Percentiles rank a stretch among this genome's conserved stretches.
Conservation (phyloP, 2,888 invertebrate genomes). For the Brachyopa scutellaris region DNA sequence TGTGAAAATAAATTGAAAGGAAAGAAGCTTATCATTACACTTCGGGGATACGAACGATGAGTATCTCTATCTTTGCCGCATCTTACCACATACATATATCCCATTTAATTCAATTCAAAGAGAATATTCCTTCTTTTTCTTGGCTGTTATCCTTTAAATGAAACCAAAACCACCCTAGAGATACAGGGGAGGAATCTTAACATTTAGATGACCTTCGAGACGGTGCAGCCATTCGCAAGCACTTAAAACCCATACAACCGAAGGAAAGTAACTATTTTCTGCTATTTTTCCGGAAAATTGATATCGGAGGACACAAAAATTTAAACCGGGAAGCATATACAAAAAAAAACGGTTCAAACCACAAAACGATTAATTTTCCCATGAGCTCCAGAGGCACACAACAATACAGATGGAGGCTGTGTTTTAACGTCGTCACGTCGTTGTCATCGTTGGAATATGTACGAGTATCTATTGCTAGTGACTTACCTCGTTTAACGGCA, state of each 20-base stretch:
- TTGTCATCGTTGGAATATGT: slow-evolving; percentile 6
- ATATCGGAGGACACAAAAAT: slow-evolving; percentile 38
- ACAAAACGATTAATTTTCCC: slow-evolving; percentile 71
- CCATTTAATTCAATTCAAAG: slow-evolving; percentile 60
- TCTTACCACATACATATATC: slow-evolving; percentile 3
- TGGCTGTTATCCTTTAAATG: not conserved
- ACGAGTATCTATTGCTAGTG: slow-evolving; percentile 37
- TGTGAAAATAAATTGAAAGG: slow-evolving; percentile 39
- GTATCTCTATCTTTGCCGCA: slow-evolving; percentile 17
- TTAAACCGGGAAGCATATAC: not conserved
- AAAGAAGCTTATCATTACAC: slow-evolving; percentile 57
- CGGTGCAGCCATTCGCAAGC: not conserved
- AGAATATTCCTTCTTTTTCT: slow-evolving; percentile 50
- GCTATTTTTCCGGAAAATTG: slow-evolving; percentile 65
- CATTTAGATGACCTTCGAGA: slow-evolving; percentile 56
- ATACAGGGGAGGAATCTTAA: not conserved
- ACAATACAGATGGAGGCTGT: not conserved
- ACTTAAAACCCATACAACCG: slow-evolving; percentile 39
- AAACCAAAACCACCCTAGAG: not conserved
- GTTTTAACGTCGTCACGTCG: slow-evolving; percentile 9
- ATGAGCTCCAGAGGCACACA: slow-evolving; percentile 50
- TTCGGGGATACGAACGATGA: slow-evolving; percentile 30
- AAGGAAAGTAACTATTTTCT: slow-evolving; percentile 39
- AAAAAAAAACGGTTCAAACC: slow-evolving; percentile 35
- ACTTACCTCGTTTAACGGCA: slow-evolving; percentile 54